phyloP scores from a whole-genome alignment of 1,140 invertebrate species.

The Diplogasteroides magnus region DNA sequence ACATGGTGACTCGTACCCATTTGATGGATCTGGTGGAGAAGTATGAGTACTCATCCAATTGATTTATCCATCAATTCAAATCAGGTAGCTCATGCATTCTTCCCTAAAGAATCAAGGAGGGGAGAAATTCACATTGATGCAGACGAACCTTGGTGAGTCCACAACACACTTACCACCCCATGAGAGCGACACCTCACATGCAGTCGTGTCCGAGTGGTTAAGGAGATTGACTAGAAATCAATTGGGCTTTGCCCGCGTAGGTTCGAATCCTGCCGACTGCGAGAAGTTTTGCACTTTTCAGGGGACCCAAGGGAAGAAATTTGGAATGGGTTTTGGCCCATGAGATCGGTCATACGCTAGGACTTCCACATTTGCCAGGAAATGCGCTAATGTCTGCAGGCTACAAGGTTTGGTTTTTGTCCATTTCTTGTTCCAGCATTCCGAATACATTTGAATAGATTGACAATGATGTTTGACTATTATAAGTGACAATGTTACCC shows the following conservation, averaged over 20 bases:
- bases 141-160: background rate
- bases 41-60: too few relatives aligned
- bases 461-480: too few relatives aligned
- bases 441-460: too few relatives aligned
- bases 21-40: background rate
- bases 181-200: too few relatives aligned
- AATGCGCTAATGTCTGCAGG: background rate
- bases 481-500: too few relatives aligned
- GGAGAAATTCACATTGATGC: background rate
- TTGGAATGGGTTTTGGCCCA: background rate
- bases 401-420: background rate
- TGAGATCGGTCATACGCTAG: background rate
- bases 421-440: too few relatives aligned
- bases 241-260: slow-evolving; percentile 30
- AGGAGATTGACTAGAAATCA: slow-evolving; percentile 31
- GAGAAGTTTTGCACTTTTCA: background rate
- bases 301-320: background rate
- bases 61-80: too few relatives aligned
- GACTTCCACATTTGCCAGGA: background rate
- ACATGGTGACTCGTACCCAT: background rate
- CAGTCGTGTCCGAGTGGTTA: slow-evolving; percentile 32
- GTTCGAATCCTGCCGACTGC: slow-evolving; percentile 32
- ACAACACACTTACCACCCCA: background rate
- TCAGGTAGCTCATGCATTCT: background rate
- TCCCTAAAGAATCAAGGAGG: background rate